Evolutionary conservation across 2,113 vertebrate genomes (phyloP).

Genomic region (Heliornis fulica): DNA sequence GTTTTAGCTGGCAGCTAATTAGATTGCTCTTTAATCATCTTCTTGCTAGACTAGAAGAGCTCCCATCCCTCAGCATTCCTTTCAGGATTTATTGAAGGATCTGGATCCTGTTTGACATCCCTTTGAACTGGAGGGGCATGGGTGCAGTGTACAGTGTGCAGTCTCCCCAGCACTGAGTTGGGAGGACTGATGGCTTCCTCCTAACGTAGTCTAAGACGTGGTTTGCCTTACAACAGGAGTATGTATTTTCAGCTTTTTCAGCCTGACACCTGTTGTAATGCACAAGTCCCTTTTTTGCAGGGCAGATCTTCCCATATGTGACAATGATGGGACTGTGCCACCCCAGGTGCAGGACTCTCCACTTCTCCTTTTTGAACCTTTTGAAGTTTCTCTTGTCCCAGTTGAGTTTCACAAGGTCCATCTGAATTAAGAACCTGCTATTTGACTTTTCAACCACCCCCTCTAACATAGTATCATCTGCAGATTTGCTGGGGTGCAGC

Average conservation of each 20-base stretch:
- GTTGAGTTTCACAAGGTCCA: not conserved
- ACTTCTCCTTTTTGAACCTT: not conserved
- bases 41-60: not conserved
- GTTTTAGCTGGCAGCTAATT: not conserved
- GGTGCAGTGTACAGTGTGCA: not conserved
- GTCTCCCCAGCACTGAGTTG: not conserved
- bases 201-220: not conserved
- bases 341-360: not conserved
- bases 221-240: not conserved
- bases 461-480: fast-evolving
- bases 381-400: not conserved
- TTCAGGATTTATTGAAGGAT: not conserved
- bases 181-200: not conserved
- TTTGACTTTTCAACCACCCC: not conserved
- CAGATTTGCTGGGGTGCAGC: not conserved
- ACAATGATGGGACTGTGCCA: not conserved
- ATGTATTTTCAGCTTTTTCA: not conserved
- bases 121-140: not conserved
- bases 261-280: not conserved
- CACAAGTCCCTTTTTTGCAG: not conserved
- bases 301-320: not conserved
- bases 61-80: not conserved
- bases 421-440: not conserved
- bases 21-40: not conserved
- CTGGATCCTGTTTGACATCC: not conserved